These are phyloP conservation scores for Hylyphantes graminicola DNA, from an alignment of 1,140 invertebrate genomes.

Conservation along the genomic window DNA sequence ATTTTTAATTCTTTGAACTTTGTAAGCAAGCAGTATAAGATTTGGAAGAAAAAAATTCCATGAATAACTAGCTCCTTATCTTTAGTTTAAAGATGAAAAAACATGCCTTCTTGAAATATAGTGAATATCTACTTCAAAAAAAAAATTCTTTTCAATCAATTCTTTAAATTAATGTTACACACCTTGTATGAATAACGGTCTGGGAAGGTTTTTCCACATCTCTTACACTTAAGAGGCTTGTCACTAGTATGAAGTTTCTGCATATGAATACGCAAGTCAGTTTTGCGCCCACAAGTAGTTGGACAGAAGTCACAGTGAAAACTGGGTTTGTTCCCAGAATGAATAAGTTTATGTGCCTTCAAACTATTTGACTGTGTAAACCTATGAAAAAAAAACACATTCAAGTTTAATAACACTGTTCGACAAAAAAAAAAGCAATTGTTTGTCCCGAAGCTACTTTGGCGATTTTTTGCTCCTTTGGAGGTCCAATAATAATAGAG, in stretches of 20 bases:
- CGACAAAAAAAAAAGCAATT: no score
- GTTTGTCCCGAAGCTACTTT: no score
- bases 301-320: constrained; percentile 96
- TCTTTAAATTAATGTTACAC: not conserved
- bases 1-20: not conserved
- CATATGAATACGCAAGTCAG: constrained; percentile 94
- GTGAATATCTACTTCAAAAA: no score
- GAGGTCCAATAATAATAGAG: no score
- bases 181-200: constrained; percentile 77
- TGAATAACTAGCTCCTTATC: not conserved
- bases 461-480: no score
- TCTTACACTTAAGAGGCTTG: constrained; percentile 89
- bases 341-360: constrained; percentile 93
- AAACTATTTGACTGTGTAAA: constrained; percentile 97
- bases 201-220: constrained; percentile 92
- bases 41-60: no score
- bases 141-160: not conserved
- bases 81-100: not conserved
- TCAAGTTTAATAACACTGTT: no score
- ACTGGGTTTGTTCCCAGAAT: constrained; percentile 93
- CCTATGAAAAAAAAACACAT: constrained; percentile 10
- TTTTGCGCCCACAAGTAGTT: constrained; percentile 95
- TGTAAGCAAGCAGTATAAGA: not conserved
- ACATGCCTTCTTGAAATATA: not conserved
- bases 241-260: constrained; percentile 96